phyloP scores from a whole-genome alignment of 2,113 vertebrate genomes.

The Pungitius pungitius region DNA sequence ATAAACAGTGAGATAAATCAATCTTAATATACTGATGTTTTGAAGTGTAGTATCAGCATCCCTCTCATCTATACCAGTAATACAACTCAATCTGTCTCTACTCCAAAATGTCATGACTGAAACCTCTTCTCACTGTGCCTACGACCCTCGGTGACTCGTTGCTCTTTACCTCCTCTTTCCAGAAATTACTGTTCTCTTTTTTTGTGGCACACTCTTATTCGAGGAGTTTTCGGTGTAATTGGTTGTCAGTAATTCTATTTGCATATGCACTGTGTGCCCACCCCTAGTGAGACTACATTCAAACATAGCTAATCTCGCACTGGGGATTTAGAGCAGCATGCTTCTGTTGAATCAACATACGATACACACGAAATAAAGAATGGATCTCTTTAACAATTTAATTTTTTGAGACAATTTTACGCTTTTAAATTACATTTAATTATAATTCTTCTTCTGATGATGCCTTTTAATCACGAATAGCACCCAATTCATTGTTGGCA shows the following conservation, averaged over 20 bases:
- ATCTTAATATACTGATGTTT: neutral
- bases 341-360: slow-evolving; percentile 49
- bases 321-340: slow-evolving; percentile 35
- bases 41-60: neutral
- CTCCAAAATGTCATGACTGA: slow-evolving; percentile 5
- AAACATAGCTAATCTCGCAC: slow-evolving; percentile 60
- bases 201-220: slow-evolving; percentile 39
- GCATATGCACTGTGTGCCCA: slow-evolving; percentile 55
- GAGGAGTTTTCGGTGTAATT: slow-evolving; percentile 59
- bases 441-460: neutral
- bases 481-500: slow-evolving; percentile 25
- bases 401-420: no score
- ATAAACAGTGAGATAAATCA: slow-evolving; percentile 24
- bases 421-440: neutral
- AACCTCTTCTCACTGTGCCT: neutral
- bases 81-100: slow-evolving; percentile 6
- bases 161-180: slow-evolving; percentile 10
- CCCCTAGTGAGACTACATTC: slow-evolving; percentile 61
- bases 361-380: slow-evolving; percentile 14
- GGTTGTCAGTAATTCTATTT: slow-evolving; percentile 68
- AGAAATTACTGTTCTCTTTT: slow-evolving; percentile 29
- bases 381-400: neutral
- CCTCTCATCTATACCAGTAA: neutral
- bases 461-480: slow-evolving; percentile 7
- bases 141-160: neutral